phyloP scores from a whole-genome alignment of 1,140 invertebrate species.

The Apis laboriosa region DNA sequence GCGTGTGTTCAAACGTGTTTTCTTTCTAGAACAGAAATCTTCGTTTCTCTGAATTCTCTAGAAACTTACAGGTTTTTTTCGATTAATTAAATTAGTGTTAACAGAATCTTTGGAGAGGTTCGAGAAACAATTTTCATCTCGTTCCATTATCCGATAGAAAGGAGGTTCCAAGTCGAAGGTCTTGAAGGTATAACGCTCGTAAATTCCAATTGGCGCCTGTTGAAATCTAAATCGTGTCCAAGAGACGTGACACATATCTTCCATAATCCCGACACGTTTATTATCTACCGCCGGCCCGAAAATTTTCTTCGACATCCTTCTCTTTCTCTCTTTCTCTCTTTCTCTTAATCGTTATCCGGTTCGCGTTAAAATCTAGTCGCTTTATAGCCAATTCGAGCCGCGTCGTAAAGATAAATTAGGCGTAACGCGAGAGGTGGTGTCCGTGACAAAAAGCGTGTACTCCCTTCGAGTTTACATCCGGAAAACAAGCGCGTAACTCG shows the following conservation, averaged over 20 bases:
- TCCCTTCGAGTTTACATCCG: not conserved
- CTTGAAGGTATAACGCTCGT: slow-evolving; percentile 20
- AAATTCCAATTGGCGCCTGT: slow-evolving; percentile 60
- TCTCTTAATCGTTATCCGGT: slow-evolving; percentile 8
- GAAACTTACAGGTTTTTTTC: too few species aligned
- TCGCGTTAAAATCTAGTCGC: slow-evolving; percentile 2
- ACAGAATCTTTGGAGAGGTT: not conserved
- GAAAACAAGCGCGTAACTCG: not conserved
- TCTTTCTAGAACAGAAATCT: too few species aligned
- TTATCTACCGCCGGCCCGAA: slow-evolving; percentile 40
- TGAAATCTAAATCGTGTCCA: slow-evolving; percentile 56
- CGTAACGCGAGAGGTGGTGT: not conserved
- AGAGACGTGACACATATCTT: slow-evolving; percentile 54
- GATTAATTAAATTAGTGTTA: not conserved
- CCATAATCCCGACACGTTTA: slow-evolving; percentile 63
- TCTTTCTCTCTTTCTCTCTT: not conserved
- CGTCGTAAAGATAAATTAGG: slow-evolving; percentile 15
- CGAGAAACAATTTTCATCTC: not conserved
- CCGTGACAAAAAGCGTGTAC: not conserved
- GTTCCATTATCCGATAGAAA: not conserved
- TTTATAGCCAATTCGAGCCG: not conserved
- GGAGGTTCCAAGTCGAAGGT: not conserved
- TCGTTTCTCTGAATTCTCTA: not conserved
- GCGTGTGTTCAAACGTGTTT: too few species aligned
- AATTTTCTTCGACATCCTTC: slow-evolving; percentile 27